A percentile compares a stretch with the other conserved stretches of the same genome.
Conservation (phyloP, 2,113 vertebrate species). For the Climacteris rufus region DNA sequence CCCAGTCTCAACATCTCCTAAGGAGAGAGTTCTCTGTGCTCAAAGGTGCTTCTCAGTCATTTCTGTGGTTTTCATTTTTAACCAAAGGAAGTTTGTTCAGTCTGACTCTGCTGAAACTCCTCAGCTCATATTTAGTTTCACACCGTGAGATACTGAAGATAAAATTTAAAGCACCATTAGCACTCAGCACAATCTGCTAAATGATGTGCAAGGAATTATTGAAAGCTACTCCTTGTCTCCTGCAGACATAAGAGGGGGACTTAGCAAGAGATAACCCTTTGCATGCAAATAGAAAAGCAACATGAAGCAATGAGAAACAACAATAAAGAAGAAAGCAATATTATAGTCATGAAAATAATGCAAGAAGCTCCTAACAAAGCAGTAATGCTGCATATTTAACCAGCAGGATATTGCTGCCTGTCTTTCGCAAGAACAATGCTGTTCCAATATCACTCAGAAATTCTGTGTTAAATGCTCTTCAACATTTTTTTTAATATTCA, state of each 20-base stretch:
- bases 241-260: neutral
- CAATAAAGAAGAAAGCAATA: neutral
- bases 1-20: neutral
- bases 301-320: neutral
- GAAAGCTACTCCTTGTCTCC: neutral
- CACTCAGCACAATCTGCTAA: neutral
- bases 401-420: neutral
- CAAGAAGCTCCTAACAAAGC: neutral
- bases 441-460: neutral
- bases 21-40: neutral
- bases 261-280: neutral
- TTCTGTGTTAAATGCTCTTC: neutral
- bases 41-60: neutral
- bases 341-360: neutral
- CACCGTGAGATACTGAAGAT: neutral
- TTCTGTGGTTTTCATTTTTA: neutral
- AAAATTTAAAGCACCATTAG: neutral
- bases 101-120: neutral
- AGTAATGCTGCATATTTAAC: neutral
- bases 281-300: neutral
- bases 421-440: neutral
- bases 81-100: neutral
- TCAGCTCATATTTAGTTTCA: neutral
- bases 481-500: neutral
- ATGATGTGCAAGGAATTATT: neutral